Evolutionary conservation across 2,113 vertebrate genomes (phyloP), one percentile per base, ranked within the genome.

Genomic region (Perca fluviatilis): DNA sequence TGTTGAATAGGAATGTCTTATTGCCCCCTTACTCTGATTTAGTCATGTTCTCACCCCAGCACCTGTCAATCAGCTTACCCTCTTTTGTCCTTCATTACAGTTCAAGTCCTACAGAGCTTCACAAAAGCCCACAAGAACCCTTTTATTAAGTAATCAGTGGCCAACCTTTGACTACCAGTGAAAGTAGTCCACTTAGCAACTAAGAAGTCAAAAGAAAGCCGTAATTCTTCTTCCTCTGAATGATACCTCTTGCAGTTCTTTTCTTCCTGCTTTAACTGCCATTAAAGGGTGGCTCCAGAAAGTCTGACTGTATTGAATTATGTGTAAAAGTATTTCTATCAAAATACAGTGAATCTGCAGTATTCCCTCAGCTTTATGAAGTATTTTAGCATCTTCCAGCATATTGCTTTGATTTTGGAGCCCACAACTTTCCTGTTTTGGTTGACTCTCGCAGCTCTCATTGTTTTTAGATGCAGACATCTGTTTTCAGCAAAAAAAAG

Each of bases 51-150:
- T 8, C 58, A 54, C 25, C 5, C n/a, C 27, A 3, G 49, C 40
- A 58, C 30, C 66, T 70, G 77, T 79, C 56, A 57, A 6, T 74
- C 58, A 25, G 30, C 70, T 78, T 15, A 67, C 65, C 60, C 66
- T 77, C 30, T 58, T 50, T 47, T 50, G 77, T 66, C 77, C 61
- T 73, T 83, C 21, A 27, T 68, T 61, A n/a, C 23, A 49, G 50
- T 71, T 43, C 27, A 40, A 47, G 64, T 71, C 49, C 51, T 7
- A 25, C 14, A 33, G 36, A 27, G 56, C 63, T 65, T 16, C 18
- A 79, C 60, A 82, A 86, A 79, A 79, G 49, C 15, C 54, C 56
- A 58, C 11, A 56, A 66, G 25, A 68, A 60, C 49, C 36, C 1
- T 19, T 43, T 51, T 71, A 82, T 72, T 23, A 49, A 65, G 25